phyloP scores from a whole-genome alignment of 2,797 vertebrate genomes.

The Enteromius trimaculatus region DNA sequence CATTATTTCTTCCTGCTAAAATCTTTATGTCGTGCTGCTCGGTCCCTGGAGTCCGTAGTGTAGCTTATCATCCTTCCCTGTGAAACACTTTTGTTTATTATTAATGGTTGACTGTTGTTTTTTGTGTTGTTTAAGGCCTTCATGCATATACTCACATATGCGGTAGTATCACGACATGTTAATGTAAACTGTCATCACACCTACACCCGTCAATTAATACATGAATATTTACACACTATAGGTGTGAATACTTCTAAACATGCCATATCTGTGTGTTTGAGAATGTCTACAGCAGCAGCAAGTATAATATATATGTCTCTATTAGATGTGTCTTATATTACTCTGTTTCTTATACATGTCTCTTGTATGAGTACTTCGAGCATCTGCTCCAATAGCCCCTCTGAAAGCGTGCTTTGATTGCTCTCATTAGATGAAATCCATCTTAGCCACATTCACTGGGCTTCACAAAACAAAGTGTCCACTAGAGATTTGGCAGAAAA shows the following conservation, averaged over 20 bases:
- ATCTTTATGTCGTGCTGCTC: conserved; percentile 12
- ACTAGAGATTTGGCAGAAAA: conserved; percentile 9
- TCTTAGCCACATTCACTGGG: neutral
- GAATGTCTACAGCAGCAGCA: neutral
- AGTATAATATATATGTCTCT: neutral
- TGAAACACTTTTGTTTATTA: conserved; percentile 6
- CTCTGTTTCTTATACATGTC: neutral
- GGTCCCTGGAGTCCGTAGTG: neutral
- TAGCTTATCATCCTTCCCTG: neutral
- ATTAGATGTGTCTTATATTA: conserved; percentile 12
- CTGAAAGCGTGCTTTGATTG: conserved; percentile 38
- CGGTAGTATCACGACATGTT: conserved; percentile 11
- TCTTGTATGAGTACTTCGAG: conserved; percentile 6
- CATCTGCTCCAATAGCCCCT: neutral
- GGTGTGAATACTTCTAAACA: conserved; percentile 13
- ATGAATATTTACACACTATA: conserved; percentile 14
- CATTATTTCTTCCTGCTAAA: conserved; percentile 12
- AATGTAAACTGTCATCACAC: conserved; percentile 33
- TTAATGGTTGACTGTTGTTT: conserved; percentile 44
- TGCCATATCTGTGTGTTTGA: neutral
- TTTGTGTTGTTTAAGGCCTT: conserved; percentile 42
- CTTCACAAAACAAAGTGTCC: neutral
- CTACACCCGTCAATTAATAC: neutral
- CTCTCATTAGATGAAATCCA: conserved; percentile 29
- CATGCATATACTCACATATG: neutral